phyloP scores from a whole-genome alignment of 2,888 invertebrate genomes.

The Drosophila acutilabella region DNA sequence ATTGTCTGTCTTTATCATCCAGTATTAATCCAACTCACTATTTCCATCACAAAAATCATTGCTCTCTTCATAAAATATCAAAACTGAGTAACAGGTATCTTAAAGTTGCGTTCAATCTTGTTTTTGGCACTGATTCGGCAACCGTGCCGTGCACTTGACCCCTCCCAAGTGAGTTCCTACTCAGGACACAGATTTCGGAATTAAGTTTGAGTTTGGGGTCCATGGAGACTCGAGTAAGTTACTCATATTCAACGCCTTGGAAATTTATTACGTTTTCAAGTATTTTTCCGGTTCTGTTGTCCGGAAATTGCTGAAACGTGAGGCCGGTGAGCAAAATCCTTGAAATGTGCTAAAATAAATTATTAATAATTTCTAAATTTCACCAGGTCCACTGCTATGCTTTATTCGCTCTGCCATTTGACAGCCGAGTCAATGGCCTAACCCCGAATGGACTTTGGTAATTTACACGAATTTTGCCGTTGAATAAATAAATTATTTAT shows the following conservation, averaged over 20 bases:
- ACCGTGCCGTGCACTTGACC: slow-evolving; percentile 69
- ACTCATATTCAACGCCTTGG: slow-evolving; percentile 54
- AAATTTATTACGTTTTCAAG: slow-evolving; percentile 79
- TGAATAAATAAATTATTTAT: slow-evolving; percentile 74
- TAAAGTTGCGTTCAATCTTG: too few species aligned
- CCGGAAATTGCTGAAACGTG: slow-evolving; percentile 81
- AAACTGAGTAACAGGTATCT: too few species aligned
- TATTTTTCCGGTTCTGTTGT: slow-evolving; percentile 79
- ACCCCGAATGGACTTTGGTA: slow-evolving; percentile 29
- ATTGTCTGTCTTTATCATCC: too few species aligned
- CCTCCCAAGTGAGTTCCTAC: slow-evolving; percentile 13
- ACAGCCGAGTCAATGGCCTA: slow-evolving; percentile 25
- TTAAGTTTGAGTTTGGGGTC: neutral
- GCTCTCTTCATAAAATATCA: too few species aligned
- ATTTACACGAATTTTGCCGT: slow-evolving; percentile 56
- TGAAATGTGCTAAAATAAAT: slow-evolving; percentile 76
- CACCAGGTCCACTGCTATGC: slow-evolving; percentile 1
- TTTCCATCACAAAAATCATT: too few species aligned
- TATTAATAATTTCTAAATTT: slow-evolving; percentile 77
- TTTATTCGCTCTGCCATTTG: slow-evolving; percentile 15
- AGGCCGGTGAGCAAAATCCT: slow-evolving; percentile 68
- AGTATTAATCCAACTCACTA: too few species aligned
- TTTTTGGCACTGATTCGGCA: slow-evolving; percentile 71
- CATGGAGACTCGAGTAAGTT: slow-evolving; percentile 22
- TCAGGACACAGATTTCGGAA: neutral